Percentiles rank a stretch among this genome's conserved stretches.
Evolutionary conservation across 2,888 invertebrate species (phyloP).

Genomic region (Vesta saturnalis): DNA sequence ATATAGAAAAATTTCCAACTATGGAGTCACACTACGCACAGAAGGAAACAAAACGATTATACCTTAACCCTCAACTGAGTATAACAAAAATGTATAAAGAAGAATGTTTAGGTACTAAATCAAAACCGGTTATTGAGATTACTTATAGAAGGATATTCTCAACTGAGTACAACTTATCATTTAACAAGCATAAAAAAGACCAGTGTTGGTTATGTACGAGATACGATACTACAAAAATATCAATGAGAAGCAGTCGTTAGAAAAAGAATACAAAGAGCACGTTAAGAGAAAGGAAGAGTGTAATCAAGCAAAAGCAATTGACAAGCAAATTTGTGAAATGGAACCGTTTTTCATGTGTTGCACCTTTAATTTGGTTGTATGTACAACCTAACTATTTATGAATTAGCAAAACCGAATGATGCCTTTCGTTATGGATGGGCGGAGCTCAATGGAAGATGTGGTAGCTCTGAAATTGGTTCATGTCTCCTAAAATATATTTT

Average conservation of each 20-base stretch:
- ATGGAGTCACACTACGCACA: no score
- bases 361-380: constrained; percentile 25
- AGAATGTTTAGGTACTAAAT: neutral
- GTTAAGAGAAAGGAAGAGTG: constrained; percentile 20
- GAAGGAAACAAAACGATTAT: no score
- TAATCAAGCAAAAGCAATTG: constrained; percentile 18
- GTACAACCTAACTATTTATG: neutral
- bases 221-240: neutral
- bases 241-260: neutral
- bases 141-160: no score
- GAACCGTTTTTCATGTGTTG: constrained; percentile 18
- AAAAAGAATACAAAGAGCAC: constrained; percentile 11
- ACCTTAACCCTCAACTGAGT: neutral
- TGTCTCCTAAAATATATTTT: neutral
- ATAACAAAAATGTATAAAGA: neutral
- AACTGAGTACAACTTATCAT: no score
- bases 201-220: no score
- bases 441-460: neutral
- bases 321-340: constrained; percentile 13
- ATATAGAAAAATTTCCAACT: neutral
- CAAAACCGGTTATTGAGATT: neutral
- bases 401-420: no score
- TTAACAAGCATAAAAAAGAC: neutral
- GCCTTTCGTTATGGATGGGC: neutral
- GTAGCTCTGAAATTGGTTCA: neutral